phyloP scores from a whole-genome alignment of 2,113 vertebrate species.

The Dicentrarchus labrax region DNA sequence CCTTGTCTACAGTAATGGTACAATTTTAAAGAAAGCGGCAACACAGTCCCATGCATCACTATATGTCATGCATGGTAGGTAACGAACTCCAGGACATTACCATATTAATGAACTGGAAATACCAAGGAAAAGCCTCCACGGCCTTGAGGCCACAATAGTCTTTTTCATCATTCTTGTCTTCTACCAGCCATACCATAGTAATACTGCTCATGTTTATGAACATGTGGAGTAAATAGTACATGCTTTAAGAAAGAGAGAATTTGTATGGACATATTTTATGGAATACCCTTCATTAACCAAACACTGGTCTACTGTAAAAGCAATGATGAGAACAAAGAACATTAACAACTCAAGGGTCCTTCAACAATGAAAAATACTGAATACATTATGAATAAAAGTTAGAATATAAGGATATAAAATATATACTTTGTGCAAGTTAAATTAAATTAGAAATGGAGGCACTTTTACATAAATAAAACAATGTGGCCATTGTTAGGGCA shows the following conservation, averaged over 20 bases:
- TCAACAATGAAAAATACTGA: background rate
- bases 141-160: constrained; percentile 27
- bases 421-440: background rate
- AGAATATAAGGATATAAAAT: background rate
- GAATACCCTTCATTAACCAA: background rate
- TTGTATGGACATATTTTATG: no score
- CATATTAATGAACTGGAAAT: constrained; percentile 58
- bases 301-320: background rate
- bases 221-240: background rate
- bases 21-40: constrained; percentile 12
- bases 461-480: background rate
- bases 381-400: background rate
- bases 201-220: constrained; percentile 12
- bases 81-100: constrained; percentile 38
- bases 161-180: constrained; percentile 24
- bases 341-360: background rate
- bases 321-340: background rate
- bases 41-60: constrained; percentile 5
- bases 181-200: background rate
- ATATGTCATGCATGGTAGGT: background rate
- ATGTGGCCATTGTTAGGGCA: background rate
- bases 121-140: constrained; percentile 38
- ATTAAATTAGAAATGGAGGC: background rate
- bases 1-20: constrained; percentile 17
- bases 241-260: background rate